These are phyloP conservation scores for Lycocerus yunnanus DNA, from an alignment of 2,888 invertebrate species.

Conservation along the genomic window DNA sequence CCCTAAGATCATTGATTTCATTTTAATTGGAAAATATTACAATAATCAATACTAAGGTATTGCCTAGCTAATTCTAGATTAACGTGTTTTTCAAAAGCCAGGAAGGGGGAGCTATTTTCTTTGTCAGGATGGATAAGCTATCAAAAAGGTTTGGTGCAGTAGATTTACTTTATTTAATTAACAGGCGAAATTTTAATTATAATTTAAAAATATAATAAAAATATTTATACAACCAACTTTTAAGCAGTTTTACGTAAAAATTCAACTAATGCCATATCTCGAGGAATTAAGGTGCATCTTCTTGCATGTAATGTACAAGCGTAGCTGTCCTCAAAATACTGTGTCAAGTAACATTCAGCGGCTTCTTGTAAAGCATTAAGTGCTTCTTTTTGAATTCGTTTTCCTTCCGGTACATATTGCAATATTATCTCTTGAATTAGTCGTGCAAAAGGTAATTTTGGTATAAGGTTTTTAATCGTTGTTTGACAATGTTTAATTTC, in stretches of 20 bases:
- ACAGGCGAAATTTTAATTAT: background rate
- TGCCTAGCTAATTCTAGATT: too few species aligned
- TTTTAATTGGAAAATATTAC: too few species aligned
- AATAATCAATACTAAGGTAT: too few species aligned
- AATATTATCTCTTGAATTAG: constrained; percentile 54
- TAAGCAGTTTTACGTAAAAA: constrained; percentile 37
- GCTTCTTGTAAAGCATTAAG: constrained; percentile 58
- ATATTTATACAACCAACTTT: background rate
- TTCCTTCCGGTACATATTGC: constrained; percentile 24
- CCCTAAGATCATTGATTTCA: too few species aligned
- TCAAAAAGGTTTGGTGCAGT: too few species aligned
- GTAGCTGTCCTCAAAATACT: constrained; percentile 57
- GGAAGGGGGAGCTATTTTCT: too few species aligned
- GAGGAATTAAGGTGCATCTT: constrained; percentile 54
- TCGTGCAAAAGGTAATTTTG: constrained; percentile 54
- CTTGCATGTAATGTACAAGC: constrained; percentile 54
- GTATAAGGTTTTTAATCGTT: constrained; percentile 49
- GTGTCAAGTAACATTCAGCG: constrained; percentile 56
- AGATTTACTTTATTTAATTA: too few species aligned
- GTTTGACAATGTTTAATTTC: constrained; percentile 46
- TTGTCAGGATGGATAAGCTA: too few species aligned
- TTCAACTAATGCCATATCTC: constrained; percentile 55
- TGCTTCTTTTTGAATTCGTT: constrained; percentile 50
- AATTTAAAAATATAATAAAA: background rate
- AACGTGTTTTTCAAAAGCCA: too few species aligned